Evolutionary conservation across 2,113 vertebrate genomes (phyloP).

Genomic region (Greenwoodochromis staneri): DNA sequence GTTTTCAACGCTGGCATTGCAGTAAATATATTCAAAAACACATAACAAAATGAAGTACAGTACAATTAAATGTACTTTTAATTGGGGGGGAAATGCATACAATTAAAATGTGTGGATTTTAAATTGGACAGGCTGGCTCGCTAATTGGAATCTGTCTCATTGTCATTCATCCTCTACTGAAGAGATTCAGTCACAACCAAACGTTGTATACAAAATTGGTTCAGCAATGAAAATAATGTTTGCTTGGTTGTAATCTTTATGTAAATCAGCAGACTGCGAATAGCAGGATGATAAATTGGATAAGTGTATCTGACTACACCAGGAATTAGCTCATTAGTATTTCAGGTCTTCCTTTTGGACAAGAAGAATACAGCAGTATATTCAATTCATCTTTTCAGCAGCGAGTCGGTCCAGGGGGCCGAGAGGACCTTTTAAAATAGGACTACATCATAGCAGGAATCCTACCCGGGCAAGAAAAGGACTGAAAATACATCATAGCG

Average conservation of each 20-base stretch:
- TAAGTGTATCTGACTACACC: constrained; percentile 27
- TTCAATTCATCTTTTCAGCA: constrained; percentile 47
- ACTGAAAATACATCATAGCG: not conserved
- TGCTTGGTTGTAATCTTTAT: constrained; percentile 23
- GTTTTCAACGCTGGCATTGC: not conserved
- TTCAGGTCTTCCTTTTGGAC: constrained; percentile 34
- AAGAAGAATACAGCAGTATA: constrained; percentile 27
- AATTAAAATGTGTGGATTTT: not conserved
- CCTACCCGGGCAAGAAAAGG: not conserved
- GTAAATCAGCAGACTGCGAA: constrained; percentile 31
- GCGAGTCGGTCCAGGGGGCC: constrained; percentile 8
- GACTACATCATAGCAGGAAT: not conserved
- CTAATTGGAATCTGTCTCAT: not conserved
- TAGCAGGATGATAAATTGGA: constrained; percentile 39
- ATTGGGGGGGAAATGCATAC: not conserved
- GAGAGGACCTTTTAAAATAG: constrained; percentile 11
- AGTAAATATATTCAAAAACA: not conserved
- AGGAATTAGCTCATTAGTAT: constrained; percentile 48
- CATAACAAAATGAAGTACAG: not conserved
- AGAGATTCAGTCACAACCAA: not conserved
- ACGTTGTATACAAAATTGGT: not conserved
- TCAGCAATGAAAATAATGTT: not conserved
- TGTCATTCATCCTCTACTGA: not conserved
- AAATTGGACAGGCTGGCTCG: not conserved
- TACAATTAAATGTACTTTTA: not conserved